Conservation (phyloP, 2,113 vertebrate species). For the Coreoperca whiteheadi region DNA sequence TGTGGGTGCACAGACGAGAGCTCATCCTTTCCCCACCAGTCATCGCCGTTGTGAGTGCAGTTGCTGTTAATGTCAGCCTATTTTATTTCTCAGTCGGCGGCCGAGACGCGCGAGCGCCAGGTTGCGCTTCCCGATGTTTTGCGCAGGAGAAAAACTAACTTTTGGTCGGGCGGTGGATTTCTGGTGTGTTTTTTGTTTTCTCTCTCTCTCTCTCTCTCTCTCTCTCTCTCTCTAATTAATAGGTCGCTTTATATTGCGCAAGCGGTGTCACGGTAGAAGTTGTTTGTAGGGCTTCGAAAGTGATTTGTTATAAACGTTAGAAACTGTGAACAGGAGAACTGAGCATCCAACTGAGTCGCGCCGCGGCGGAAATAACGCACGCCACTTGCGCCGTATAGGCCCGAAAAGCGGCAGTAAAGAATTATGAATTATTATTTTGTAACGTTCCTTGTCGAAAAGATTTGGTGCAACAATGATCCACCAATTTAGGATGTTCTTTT, state of each 20-base stretch:
- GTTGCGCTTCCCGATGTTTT: too few species aligned
- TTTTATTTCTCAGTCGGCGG: too few species aligned
- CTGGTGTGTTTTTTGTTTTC: neutral
- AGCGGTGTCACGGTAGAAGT: neutral
- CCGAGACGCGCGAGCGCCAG: too few species aligned
- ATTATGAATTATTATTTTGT: neutral
- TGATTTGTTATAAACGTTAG: neutral
- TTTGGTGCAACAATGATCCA: neutral
- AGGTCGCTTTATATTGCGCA: neutral
- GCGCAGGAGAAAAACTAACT: conserved; percentile 1
- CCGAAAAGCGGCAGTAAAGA: neutral
- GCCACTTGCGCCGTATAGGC: neutral
- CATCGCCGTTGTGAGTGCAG: neutral
- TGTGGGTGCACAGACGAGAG: neutral
- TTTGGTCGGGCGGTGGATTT: neutral
- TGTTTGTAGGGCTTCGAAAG: too few species aligned
- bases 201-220: too few species aligned
- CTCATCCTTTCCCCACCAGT: neutral
- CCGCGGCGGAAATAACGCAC: neutral
- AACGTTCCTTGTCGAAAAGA: too few species aligned
- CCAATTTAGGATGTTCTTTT: neutral
- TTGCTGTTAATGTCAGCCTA: too few species aligned
- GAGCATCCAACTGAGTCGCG: neutral
- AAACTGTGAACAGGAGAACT: neutral
- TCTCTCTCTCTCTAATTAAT: neutral